phyloP scores from a whole-genome alignment of 2,113 vertebrate species.

The Candoia aspera region DNA sequence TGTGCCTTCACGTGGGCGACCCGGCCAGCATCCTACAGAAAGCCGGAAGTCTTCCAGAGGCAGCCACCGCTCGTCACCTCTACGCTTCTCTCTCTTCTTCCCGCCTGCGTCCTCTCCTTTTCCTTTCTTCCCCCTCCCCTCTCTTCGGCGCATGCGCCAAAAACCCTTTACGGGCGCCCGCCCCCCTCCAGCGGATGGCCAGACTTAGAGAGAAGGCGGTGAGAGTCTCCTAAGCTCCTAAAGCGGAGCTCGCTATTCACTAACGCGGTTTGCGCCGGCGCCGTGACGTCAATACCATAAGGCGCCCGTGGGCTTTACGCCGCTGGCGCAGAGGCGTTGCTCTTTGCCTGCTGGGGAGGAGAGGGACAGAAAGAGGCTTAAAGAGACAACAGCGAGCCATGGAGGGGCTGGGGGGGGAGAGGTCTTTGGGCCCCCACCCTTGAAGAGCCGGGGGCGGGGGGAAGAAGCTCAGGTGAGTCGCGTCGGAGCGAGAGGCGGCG shows the following conservation, averaged over 20 bases:
- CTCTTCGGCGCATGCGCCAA: slow-evolving; percentile 47
- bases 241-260: slow-evolving; percentile 45
- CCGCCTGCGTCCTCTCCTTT: background rate
- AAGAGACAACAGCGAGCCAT: slow-evolving; percentile 27
- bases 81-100: background rate
- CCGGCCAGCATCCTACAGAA: background rate
- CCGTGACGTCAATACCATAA: slow-evolving; percentile 34
- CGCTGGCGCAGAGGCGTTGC: slow-evolving; percentile 44
- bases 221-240: background rate
- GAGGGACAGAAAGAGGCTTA: slow-evolving; percentile 41
- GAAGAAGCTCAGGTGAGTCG: background rate
- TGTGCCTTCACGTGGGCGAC: background rate
- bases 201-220: background rate
- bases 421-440: slow-evolving; percentile 19
- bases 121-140: background rate
- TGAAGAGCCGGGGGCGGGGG: slow-evolving; percentile 34
- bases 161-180: slow-evolving; percentile 9
- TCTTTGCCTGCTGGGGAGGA: slow-evolving; percentile 21
- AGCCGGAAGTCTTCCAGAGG: background rate
- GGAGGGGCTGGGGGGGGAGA: slow-evolving; percentile 36
- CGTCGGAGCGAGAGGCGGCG: background rate
- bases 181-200: background rate
- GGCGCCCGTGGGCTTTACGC: slow-evolving; percentile 30
- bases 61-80: background rate
- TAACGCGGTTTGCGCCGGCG: slow-evolving; percentile 36